Conservation (phyloP, 1,140 invertebrate genomes). For the Drosophila rhopaloa region DNA sequence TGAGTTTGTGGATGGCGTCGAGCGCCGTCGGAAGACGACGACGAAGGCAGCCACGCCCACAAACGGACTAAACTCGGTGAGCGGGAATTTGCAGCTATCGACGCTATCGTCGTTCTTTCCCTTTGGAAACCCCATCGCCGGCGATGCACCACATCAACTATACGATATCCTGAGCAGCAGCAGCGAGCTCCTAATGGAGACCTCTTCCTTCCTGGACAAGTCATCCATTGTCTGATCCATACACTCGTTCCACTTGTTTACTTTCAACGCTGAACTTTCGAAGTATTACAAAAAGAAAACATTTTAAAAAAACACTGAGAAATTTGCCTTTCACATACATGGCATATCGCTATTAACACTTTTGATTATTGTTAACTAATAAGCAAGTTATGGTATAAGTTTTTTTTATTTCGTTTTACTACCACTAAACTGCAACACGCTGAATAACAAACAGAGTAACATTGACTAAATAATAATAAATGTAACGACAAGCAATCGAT, state of each 20-base stretch:
- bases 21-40: conserved; percentile 61
- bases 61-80: conserved; percentile 51
- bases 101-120: conserved; percentile 86
- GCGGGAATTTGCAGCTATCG: conserved; percentile 48
- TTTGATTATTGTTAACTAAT: conserved; percentile 77
- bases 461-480: conserved; percentile 20
- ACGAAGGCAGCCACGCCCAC: conserved; percentile 23
- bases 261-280: conserved; percentile 66
- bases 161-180: conserved; percentile 78
- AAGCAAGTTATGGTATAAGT: conserved; percentile 69
- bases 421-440: conserved; percentile 18
- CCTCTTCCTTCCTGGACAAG: conserved; percentile 80
- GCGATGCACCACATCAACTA: conserved; percentile 78
- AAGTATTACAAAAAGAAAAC: conserved; percentile 63
- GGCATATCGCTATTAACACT: conserved; percentile 75
- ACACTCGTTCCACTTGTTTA: conserved; percentile 16
- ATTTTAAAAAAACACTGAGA: background rate
- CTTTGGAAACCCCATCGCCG: conserved; percentile 81
- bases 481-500: conserved; percentile 52
- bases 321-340: conserved; percentile 24
- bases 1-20: conserved; percentile 78
- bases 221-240: conserved; percentile 75
- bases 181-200: conserved; percentile 70
- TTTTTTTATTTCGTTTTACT: conserved; percentile 53
- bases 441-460: conserved; percentile 20